Conservation (phyloP, 2,888 invertebrate genomes). For the Drosophila conformis region DNA sequence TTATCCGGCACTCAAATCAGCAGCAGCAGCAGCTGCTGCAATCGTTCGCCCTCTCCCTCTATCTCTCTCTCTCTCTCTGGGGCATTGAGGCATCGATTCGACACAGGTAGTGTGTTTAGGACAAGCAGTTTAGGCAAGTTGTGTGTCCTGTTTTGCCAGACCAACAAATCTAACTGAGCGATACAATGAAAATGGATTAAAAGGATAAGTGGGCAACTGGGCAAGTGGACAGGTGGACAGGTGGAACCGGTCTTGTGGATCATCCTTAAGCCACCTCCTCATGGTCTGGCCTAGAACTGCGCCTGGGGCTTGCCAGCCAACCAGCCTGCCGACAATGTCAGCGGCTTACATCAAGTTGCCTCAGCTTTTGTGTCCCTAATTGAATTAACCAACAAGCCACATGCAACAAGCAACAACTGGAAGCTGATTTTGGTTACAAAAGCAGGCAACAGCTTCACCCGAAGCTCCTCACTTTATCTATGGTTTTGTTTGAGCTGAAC, state of each 20-base stretch:
- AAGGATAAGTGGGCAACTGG: constrained; percentile 49
- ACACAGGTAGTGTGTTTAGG: constrained; percentile 5
- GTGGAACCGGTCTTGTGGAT: constrained; percentile 4
- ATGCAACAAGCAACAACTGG: not conserved
- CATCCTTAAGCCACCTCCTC: not conserved
- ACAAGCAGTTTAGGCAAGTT: constrained; percentile 14
- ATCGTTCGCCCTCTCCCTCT: not conserved
- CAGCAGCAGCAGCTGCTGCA: constrained; percentile 37
- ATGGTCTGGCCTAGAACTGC: constrained; percentile 15
- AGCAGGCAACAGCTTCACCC: not conserved
- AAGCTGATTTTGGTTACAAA: not conserved
- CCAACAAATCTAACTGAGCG: constrained; percentile 26
- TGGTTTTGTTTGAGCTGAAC: not conserved
- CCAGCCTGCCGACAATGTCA: constrained; percentile 14
- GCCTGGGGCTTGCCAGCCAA: constrained; percentile 7
- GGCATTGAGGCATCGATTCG: constrained; percentile 16
- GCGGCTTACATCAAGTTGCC: constrained; percentile 7
- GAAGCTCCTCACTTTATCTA: not conserved
- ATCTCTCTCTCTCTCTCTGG: not conserved
- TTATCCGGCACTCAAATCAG: constrained; percentile 50
- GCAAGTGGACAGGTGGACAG: not conserved
- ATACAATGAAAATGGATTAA: constrained; percentile 65
- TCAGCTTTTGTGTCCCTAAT: constrained; percentile 43
- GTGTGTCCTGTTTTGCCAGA: constrained; percentile 17
- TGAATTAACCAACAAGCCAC: constrained; percentile 37